Evolutionary conservation across 2,888 invertebrate species (phyloP), one percentile per base, ranked within the genome.

Genomic region (Amorpha juglandis): DNA sequence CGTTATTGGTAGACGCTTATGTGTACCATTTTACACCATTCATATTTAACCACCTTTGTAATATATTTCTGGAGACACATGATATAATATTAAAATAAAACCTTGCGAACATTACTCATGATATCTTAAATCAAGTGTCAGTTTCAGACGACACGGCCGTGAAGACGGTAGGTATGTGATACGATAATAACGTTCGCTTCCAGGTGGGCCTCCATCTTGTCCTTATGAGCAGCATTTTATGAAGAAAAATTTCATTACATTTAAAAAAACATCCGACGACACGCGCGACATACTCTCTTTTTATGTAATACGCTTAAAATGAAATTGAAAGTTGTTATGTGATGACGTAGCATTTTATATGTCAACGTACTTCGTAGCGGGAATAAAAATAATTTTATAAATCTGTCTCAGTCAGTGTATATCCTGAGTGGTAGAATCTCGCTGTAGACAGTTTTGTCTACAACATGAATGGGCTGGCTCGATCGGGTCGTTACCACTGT

Each of bases 111-210:
- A 38, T 65, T 72, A 68, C 73, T 72, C 64, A 48, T 55, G 69
- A 71, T 68, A 66, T 70, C 65, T 72, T 73, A 77, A 79, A 78
- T 78, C 73, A 79, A 73, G 77, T 74, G 79, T 79, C 78, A 78
- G 68, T 70, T 78, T 74, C 78, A 77, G 73, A 66, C 71, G 77
- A 79, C 73, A 71, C 74, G 78, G 78, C 78, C 68, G 67, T 70
- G 70, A 74, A 64, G 64, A 67, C 67, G 71, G 74, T 72, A 66
- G 53, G 53, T 42, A 42, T 42, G 42, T 55, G 38, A 52, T 73
- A 68, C 67, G 69, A 73, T 74, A 75, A 77, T 73, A 76, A 73
- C 69, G 68, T 68, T 68, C 68, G 64, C 68, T 70, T 71, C 69
- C 67, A 63, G 67, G 63, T 63, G 67, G 53, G 68, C 65, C 62